phyloP scores from a whole-genome alignment of 2,113 vertebrate species.

The Scytalopus superciliaris region DNA sequence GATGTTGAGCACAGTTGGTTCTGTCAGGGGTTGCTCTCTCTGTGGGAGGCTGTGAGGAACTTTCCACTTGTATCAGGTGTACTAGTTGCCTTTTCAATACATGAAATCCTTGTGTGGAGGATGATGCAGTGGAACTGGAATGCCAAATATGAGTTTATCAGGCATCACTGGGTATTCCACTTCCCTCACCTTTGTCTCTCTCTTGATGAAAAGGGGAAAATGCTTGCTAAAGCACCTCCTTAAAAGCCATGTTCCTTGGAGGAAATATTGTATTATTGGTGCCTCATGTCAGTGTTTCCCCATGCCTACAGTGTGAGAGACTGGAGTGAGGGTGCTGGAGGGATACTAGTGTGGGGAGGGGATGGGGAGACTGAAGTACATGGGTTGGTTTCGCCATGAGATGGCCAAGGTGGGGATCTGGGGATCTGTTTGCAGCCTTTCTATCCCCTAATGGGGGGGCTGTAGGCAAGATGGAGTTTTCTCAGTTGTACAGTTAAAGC shows the following conservation, averaged over 20 bases:
- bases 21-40: not conserved
- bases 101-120: not conserved
- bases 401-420: not conserved
- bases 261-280: too few species aligned
- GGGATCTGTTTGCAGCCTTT: not conserved
- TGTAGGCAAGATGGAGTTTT: not conserved
- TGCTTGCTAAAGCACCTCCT: not conserved
- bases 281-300: not conserved
- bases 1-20: not conserved
- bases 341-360: not conserved
- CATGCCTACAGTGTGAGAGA: not conserved
- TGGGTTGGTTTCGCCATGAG: not conserved
- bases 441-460: accelerated
- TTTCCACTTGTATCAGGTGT: not conserved
- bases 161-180: accelerated
- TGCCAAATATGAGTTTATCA: not conserved
- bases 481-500: not conserved
- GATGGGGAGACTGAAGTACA: not conserved
- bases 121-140: not conserved
- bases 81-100: not conserved
- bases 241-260: not conserved
- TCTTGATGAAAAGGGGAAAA: not conserved
- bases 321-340: not conserved
- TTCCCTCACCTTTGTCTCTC: not conserved
- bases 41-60: not conserved